These are phyloP conservation scores for Formicarius rufipectus DNA, from an alignment of 2,113 vertebrate species.

Conservation along the genomic window DNA sequence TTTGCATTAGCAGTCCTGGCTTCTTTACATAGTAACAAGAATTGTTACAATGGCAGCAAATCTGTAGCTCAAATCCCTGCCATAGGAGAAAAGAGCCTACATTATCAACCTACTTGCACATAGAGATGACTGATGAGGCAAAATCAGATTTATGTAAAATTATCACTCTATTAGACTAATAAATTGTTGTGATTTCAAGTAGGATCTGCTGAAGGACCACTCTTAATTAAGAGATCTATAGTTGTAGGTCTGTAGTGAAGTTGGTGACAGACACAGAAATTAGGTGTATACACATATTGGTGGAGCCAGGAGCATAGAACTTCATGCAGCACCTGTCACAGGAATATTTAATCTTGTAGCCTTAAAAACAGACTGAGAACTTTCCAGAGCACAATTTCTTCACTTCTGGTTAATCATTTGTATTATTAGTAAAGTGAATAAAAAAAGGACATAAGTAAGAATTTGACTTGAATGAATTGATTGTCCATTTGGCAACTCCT, in stretches of 20 bases:
- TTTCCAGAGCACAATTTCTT: not conserved
- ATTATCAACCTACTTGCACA: not conserved
- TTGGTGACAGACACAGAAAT: not conserved
- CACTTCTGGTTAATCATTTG: not conserved
- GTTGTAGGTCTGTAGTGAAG: not conserved
- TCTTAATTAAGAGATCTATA: not conserved
- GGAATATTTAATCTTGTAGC: not conserved
- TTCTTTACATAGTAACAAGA: conserved; percentile 61
- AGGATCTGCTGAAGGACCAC: not conserved
- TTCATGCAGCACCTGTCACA: not conserved
- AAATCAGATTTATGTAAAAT: not conserved
- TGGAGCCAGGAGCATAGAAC: not conserved
- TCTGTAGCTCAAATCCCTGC: not conserved
- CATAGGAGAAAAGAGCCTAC: not conserved
- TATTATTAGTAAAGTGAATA: not conserved
- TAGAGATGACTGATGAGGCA: not conserved
- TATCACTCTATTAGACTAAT: not conserved
- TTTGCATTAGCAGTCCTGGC: conserved; percentile 39
- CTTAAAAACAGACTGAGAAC: not conserved
- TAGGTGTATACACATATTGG: not conserved
- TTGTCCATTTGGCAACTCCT: not conserved
- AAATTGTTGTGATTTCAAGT: not conserved
- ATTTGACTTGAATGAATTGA: not conserved
- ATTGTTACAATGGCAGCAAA: conserved; percentile 44
- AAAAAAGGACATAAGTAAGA: not conserved